A percentile compares a stretch with the other conserved stretches of the same genome.
These are phyloP conservation scores for Gambusia yucatana DNA, from an alignment of 2,797 vertebrate species.

Conservation along the genomic window DNA sequence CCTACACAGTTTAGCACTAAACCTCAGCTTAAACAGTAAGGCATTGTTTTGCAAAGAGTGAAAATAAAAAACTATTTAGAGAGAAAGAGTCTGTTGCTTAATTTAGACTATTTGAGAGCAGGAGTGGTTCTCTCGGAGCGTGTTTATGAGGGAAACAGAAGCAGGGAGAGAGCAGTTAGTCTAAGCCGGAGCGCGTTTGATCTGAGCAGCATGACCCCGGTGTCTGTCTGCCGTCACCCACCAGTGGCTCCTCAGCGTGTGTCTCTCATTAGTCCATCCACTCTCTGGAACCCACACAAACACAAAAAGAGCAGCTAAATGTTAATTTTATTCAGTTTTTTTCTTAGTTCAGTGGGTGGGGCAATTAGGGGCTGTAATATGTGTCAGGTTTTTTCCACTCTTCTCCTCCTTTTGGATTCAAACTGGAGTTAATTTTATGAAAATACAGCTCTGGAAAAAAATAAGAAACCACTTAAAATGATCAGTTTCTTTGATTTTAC, in stretches of 20 bases:
- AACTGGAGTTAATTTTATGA: constrained; percentile 58
- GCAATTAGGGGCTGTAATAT: constrained; percentile 63
- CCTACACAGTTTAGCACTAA: background rate
- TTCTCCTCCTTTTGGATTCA: constrained; percentile 41
- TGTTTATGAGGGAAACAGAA: constrained; percentile 54
- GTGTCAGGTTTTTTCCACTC: constrained; percentile 3
- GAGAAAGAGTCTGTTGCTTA: background rate
- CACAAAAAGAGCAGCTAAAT: constrained; percentile 55
- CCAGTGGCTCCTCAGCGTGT: constrained; percentile 46
- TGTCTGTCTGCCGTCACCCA: constrained; percentile 71
- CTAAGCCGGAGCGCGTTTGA: constrained; percentile 57
- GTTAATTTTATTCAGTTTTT: constrained; percentile 64
- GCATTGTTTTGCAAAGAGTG: background rate
- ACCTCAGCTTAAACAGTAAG: background rate
- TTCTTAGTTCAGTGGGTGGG: constrained; percentile 44
- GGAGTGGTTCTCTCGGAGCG: constrained; percentile 25
- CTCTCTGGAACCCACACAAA: constrained; percentile 23
- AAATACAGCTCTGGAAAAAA: constrained; percentile 15
- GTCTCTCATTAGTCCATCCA: constrained; percentile 56
- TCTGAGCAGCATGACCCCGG: constrained; percentile 57
- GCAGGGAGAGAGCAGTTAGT: constrained; percentile 64
- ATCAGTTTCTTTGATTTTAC: too few species aligned
- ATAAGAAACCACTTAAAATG: too few species aligned
- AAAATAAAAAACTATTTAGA: background rate
- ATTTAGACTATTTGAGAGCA: constrained; percentile 17